phyloP scores from a whole-genome alignment of 2,113 vertebrate genomes.

The Myiozetetes cayanensis region DNA sequence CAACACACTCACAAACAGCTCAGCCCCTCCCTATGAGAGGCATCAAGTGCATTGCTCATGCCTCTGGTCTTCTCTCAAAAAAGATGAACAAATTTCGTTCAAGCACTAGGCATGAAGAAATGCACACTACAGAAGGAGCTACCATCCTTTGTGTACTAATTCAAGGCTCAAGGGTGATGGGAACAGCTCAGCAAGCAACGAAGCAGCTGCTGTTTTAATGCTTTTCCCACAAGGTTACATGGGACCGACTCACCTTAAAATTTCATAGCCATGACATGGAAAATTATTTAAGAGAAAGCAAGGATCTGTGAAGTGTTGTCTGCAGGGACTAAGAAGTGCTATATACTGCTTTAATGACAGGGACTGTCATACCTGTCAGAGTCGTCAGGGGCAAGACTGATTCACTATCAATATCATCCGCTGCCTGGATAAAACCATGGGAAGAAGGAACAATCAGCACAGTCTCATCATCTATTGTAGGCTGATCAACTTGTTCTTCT shows the following conservation, averaged over 20 bases:
- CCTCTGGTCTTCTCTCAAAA: not conserved
- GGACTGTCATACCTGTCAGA: constrained; percentile 74
- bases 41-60: not conserved
- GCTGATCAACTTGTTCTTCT: constrained; percentile 79
- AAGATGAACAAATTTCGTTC: not conserved
- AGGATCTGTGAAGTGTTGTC: not conserved
- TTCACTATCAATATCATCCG: constrained; percentile 81
- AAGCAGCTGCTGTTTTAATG: not conserved
- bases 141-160: not conserved
- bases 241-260: not conserved
- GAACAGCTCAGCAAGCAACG: not conserved
- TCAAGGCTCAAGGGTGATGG: not conserved
- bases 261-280: not conserved
- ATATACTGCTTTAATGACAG: not conserved
- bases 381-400: constrained; percentile 85
- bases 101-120: not conserved
- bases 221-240: not conserved
- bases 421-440: constrained; percentile 88
- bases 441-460: constrained; percentile 92
- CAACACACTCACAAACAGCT: not conserved
- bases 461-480: constrained; percentile 78
- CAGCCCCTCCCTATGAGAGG: not conserved
- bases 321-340: not conserved
- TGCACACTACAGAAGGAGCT: not conserved
- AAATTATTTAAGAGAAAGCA: not conserved